These are phyloP conservation scores for Rosalia funebris DNA, from an alignment of 2,888 invertebrate species.

Conservation along the genomic window DNA sequence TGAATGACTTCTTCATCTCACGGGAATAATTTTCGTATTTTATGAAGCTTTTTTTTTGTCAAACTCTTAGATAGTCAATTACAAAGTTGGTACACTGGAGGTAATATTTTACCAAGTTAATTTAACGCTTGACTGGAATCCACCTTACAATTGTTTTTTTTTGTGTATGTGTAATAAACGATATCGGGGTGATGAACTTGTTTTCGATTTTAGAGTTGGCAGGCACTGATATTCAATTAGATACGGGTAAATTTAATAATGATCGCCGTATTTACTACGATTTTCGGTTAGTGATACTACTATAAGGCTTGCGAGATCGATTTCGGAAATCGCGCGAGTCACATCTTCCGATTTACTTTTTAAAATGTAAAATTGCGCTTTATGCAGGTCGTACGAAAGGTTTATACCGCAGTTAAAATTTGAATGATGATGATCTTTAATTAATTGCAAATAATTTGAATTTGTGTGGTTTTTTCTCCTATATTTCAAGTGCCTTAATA, in stretches of 20 bases:
- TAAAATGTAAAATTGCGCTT: too few relatives aligned
- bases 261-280: slow-evolving; percentile 15
- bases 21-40: slow-evolving; percentile 44
- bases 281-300: slow-evolving; percentile 11
- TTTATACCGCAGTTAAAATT: too few relatives aligned
- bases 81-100: slow-evolving; percentile 50
- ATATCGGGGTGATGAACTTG: slow-evolving; percentile 29
- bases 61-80: slow-evolving; percentile 46
- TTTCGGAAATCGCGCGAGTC: too few relatives aligned
- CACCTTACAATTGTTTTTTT: slow-evolving; percentile 51
- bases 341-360: too few relatives aligned
- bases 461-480: too few relatives aligned
- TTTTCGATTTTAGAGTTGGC: slow-evolving; percentile 20
- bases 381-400: too few relatives aligned
- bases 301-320: too few relatives aligned
- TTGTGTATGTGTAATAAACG: slow-evolving; percentile 35
- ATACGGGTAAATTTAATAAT: slow-evolving; percentile 26
- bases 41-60: slow-evolving; percentile 43
- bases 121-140: slow-evolving; percentile 59
- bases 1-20: slow-evolving; percentile 33
- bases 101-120: slow-evolving; percentile 59
- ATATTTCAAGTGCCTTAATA: too few relatives aligned
- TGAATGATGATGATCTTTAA: too few relatives aligned
- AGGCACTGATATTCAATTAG: slow-evolving; percentile 23
- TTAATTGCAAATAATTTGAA: too few relatives aligned